Evolutionary conservation across 2,797 vertebrate genomes (phyloP).

Genomic region (Argya squamiceps): DNA sequence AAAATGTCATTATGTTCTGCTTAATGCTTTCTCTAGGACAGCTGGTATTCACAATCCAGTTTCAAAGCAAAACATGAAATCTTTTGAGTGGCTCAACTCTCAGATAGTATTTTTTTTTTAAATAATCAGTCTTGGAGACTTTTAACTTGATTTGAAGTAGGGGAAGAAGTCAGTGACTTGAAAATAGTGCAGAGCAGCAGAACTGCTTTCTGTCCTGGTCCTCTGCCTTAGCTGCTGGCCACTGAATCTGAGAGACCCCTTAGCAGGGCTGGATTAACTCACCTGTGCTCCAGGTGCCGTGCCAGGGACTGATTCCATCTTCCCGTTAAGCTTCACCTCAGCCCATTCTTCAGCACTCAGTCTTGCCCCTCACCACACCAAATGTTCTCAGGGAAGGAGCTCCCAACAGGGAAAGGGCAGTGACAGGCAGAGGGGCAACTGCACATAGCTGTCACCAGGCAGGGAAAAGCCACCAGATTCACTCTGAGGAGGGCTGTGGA

Average conservation of each 20-base stretch:
- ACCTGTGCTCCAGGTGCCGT: fast-evolving
- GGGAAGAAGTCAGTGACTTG: neutral
- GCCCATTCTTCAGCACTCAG: neutral
- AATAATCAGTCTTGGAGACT: neutral
- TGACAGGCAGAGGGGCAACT: neutral
- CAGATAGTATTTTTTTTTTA: neutral
- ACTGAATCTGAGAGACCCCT: fast-evolving
- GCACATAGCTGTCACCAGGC: fast-evolving
- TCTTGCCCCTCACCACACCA: neutral
- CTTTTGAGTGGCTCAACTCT: neutral
- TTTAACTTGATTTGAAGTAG: neutral
- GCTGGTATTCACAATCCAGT: neutral
- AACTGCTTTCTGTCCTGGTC: neutral
- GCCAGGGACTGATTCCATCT: neutral
- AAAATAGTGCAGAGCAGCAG: neutral
- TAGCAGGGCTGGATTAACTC: neutral
- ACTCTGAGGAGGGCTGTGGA: neutral
- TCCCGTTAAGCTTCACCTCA: neutral
- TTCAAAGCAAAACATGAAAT: neutral
- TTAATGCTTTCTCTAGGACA: neutral
- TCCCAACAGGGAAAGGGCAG: neutral
- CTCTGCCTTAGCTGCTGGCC: fast-evolving
- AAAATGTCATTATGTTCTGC: neutral
- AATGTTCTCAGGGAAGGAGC: neutral
- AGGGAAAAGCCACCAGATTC: neutral